These are phyloP conservation scores for Diglossa brunneiventris DNA, from an alignment of 2,113 vertebrate species.

Conservation along the genomic window DNA sequence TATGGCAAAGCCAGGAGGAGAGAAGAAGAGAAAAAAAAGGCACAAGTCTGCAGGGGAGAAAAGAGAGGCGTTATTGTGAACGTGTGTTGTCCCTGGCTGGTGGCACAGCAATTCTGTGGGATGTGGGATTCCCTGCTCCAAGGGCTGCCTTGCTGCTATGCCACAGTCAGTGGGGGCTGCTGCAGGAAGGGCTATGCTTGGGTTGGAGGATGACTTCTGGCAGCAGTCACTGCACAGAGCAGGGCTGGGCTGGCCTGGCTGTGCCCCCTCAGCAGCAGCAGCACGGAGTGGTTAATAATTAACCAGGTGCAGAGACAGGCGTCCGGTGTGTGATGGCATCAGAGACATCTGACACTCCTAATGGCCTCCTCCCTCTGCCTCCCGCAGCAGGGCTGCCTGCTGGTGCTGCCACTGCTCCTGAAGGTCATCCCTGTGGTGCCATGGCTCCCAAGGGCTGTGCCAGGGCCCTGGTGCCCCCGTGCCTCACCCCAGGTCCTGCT, in stretches of 20 bases:
- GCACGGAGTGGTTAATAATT: background rate
- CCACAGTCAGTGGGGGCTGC: background rate
- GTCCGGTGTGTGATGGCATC: background rate
- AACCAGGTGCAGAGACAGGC: background rate
- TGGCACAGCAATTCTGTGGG: conserved; percentile 45
- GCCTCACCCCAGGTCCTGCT: accelerated
- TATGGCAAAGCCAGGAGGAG: conserved; percentile 55
- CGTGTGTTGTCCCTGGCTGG: conserved; percentile 33
- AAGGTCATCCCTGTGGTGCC: background rate
- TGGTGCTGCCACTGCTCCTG: background rate
- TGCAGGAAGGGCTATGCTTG: background rate
- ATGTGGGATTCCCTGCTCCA: conserved; percentile 7
- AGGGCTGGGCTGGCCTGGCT: accelerated
- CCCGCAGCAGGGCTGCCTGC: background rate
- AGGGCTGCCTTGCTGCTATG: background rate
- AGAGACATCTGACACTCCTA: conserved; percentile 12
- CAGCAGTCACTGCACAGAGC: background rate
- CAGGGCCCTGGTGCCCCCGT: background rate
- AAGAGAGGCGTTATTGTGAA: conserved; percentile 52
- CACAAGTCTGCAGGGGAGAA: conserved; percentile 49
- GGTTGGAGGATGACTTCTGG: background rate
- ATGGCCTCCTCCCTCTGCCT: background rate
- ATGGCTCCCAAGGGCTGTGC: background rate
- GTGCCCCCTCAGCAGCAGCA: background rate
- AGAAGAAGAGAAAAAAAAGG: conserved; percentile 49